A percentile compares a stretch with the other conserved stretches of the same genome.
Evolutionary conservation across 2,797 vertebrate species (phyloP).

Genomic region (Momotus momota): DNA sequence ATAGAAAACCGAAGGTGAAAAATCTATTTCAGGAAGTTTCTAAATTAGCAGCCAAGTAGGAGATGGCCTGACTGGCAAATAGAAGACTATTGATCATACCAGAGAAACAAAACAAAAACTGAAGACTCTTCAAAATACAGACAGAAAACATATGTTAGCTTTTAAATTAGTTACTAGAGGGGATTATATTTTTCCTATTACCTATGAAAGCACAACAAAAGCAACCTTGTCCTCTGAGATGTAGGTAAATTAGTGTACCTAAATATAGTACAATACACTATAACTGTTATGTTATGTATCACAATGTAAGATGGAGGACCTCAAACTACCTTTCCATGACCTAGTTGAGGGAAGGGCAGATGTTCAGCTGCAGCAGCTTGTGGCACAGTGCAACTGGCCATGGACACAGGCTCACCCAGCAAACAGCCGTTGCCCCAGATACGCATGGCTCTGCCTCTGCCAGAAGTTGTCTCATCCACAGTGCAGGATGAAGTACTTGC

Average conservation of each 20-base stretch:
- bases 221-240: not conserved
- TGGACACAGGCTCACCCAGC: not conserved
- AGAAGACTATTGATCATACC: not conserved
- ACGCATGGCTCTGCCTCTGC: not conserved
- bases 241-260: not conserved
- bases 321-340: not conserved
- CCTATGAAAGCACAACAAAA: not conserved
- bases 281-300: not conserved
- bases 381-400: not conserved
- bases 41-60: not conserved
- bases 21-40: not conserved
- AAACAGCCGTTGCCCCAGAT: not conserved
- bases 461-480: not conserved
- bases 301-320: accelerated
- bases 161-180: not conserved
- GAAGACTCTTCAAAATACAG: not conserved
- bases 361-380: not conserved
- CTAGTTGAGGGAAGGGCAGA: not conserved
- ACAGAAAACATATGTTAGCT: not conserved
- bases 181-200: not conserved
- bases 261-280: not conserved
- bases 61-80: not conserved
- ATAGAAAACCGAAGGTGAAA: constrained; percentile 11
- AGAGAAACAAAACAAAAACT: not conserved
- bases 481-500: not conserved